phyloP scores from a whole-genome alignment of 2,888 invertebrate species.

The Nemoura dubitans region DNA sequence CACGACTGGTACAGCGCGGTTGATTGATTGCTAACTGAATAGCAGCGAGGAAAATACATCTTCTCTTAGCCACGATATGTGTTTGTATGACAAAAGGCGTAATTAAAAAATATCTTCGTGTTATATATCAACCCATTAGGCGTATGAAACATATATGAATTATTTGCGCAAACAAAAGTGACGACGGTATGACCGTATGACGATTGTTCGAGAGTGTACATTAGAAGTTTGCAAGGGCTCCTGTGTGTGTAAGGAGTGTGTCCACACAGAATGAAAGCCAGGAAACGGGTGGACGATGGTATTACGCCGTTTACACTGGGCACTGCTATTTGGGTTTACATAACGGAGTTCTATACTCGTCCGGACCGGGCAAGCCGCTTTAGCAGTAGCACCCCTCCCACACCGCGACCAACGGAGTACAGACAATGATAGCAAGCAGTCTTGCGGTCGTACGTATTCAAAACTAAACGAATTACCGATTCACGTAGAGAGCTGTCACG shows the following conservation, averaged over 20 bases:
- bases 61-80: not conserved
- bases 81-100: not conserved
- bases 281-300: not conserved
- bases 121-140: not conserved
- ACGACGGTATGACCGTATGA: not conserved
- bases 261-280: not conserved
- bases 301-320: not conserved
- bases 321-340: not conserved
- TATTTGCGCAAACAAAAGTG: slow-evolving; percentile 7
- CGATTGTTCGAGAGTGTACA: not conserved
- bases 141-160: not conserved
- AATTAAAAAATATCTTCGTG: not conserved
- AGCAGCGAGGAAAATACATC: not conserved
- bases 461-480: slow-evolving; percentile 3
- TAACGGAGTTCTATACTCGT: not conserved
- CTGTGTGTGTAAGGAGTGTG: not conserved
- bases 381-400: not conserved
- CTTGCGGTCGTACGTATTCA: not conserved
- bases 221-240: not conserved
- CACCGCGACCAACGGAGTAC: not conserved
- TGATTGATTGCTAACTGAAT: slow-evolving; percentile 12
- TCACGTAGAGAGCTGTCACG: not conserved
- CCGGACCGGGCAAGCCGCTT: not conserved
- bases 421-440: not conserved
- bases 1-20: not conserved